Percentiles rank a stretch among this genome's conserved stretches.
Evolutionary conservation across 2,888 invertebrate genomes (phyloP).

Genomic region (Drosophila lacicola): DNA sequence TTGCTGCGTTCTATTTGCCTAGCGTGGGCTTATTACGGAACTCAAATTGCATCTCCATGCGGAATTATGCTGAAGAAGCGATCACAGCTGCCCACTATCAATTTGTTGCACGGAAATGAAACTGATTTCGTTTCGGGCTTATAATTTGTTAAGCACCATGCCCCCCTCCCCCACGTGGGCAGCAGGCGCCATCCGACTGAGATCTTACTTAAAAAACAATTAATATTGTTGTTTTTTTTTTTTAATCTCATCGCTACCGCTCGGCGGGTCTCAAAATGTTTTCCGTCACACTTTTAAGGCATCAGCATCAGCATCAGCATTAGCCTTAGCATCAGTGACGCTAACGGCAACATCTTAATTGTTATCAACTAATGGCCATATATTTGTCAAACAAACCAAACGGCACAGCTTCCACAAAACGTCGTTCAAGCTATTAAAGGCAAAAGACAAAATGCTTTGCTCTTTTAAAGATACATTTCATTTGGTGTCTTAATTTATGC

Average conservation of each 20-base stretch:
- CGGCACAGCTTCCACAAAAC: constrained; percentile 31
- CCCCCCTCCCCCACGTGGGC: constrained; percentile 39
- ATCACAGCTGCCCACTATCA: constrained; percentile 56
- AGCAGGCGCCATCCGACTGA: constrained; percentile 59
- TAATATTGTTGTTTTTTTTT: constrained; percentile 53
- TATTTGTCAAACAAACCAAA: constrained; percentile 61
- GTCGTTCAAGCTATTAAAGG: constrained; percentile 46
- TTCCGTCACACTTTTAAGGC: constrained; percentile 71
- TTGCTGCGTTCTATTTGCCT: constrained; percentile 26
- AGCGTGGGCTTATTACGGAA: constrained; percentile 74
- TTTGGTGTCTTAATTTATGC: constrained; percentile 68
- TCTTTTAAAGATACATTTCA: constrained; percentile 59
- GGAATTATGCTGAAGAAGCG: constrained; percentile 31
- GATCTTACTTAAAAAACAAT: constrained; percentile 69
- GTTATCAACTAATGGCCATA: constrained; percentile 77
- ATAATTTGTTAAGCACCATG: constrained; percentile 7
- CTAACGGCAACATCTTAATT: constrained; percentile 57
- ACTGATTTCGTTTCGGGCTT: constrained; percentile 41
- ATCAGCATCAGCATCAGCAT: not conserved
- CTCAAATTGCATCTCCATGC: constrained; percentile 64
- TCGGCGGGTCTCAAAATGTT: constrained; percentile 60
- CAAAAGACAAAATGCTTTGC: constrained; percentile 65
- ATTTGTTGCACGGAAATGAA: constrained; percentile 65
- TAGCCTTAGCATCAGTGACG: constrained; percentile 3
- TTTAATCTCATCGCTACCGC: constrained; percentile 37